These are phyloP conservation scores for Dipodomys spectabilis DNA, from an alignment of 2,113 vertebrate species.

Conservation along the genomic window DNA sequence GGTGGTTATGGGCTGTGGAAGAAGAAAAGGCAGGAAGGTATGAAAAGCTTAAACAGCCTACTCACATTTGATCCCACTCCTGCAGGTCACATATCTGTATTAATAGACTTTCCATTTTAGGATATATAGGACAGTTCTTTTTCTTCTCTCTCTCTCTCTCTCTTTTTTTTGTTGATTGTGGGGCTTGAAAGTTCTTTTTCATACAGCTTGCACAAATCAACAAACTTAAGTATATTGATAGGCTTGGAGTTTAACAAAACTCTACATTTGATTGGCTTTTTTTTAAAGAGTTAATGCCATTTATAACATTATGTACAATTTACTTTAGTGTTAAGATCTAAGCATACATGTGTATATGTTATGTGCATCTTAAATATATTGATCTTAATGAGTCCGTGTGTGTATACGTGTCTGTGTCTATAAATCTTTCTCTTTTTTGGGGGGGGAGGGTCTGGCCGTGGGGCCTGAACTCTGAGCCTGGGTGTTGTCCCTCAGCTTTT, in stretches of 20 bases:
- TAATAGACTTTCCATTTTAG: neutral
- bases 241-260: neutral
- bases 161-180: no score
- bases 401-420: neutral
- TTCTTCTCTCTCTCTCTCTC: neutral
- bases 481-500: no score
- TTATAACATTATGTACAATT: neutral
- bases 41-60: neutral
- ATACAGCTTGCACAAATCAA: neutral
- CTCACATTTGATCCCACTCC: neutral
- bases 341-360: neutral
- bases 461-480: no score
- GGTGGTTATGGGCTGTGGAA: neutral
- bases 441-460: no score
- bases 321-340: constrained; percentile 5
- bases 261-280: neutral
- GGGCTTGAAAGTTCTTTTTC: neutral
- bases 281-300: neutral
- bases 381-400: neutral
- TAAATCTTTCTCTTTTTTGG: neutral
- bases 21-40: constrained; percentile 13
- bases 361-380: neutral
- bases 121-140: neutral
- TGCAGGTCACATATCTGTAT: neutral
- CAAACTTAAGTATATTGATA: constrained; percentile 12